These are phyloP conservation scores for Acleris literana DNA, from an alignment of 2,888 invertebrate genomes.

Conservation along the genomic window DNA sequence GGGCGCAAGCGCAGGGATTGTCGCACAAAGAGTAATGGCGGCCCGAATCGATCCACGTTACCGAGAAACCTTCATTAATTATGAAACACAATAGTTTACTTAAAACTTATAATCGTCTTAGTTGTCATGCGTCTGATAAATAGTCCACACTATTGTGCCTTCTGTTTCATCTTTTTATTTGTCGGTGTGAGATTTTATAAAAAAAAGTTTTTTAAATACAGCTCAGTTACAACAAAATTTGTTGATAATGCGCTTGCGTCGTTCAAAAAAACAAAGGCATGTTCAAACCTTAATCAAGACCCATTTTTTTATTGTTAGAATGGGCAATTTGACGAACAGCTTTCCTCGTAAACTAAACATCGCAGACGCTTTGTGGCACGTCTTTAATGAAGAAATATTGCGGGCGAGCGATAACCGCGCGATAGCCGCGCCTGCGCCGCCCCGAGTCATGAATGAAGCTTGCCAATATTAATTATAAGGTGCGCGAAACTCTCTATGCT, in stretches of 20 bases:
- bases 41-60: slow-evolving; percentile 80
- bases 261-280: too few relatives aligned
- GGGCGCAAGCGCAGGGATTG: slow-evolving; percentile 82
- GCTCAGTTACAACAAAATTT: not conserved
- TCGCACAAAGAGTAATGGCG: slow-evolving; percentile 84
- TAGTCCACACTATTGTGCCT: slow-evolving; percentile 56
- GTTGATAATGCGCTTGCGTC: not conserved
- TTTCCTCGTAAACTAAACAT: slow-evolving; percentile 44
- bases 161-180: slow-evolving; percentile 56
- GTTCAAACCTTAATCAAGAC: too few relatives aligned
- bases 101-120: slow-evolving; percentile 75
- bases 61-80: slow-evolving; percentile 83
- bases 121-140: slow-evolving; percentile 81
- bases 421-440: slow-evolving; percentile 63
- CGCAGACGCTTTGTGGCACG: slow-evolving; percentile 61
- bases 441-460: slow-evolving; percentile 54
- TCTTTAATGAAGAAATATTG: slow-evolving; percentile 82
- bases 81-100: slow-evolving; percentile 81
- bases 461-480: slow-evolving; percentile 67
- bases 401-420: slow-evolving; percentile 68
- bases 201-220: not conserved
- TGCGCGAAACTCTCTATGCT: slow-evolving; percentile 39
- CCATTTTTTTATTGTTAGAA: too few relatives aligned
- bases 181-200: slow-evolving; percentile 4
- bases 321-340: slow-evolving; percentile 8